Conservation (phyloP, 2,888 invertebrate species). For the Prosopocoilus inquinatus region DNA sequence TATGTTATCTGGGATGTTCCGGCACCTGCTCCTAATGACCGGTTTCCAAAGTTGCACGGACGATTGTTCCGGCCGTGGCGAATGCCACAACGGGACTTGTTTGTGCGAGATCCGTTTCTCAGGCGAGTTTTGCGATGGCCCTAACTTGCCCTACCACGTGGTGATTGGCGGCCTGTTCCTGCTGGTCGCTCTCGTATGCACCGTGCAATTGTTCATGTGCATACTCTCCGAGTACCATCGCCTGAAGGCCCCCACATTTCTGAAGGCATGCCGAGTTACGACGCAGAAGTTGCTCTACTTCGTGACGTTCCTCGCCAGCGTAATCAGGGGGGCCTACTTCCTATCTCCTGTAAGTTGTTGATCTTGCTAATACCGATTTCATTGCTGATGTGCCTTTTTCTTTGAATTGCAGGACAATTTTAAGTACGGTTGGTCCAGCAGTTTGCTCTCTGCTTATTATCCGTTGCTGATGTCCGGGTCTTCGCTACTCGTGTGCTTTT, state of each 20-base stretch:
- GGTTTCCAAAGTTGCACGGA: slow-evolving; percentile 60
- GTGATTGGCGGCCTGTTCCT: slow-evolving; percentile 77
- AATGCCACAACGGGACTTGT: slow-evolving; percentile 89
- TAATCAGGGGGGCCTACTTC: slow-evolving; percentile 85
- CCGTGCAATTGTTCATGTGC: slow-evolving; percentile 81
- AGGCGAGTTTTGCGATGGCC: slow-evolving; percentile 79
- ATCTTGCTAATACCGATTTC: background rate
- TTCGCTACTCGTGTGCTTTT: slow-evolving; percentile 88
- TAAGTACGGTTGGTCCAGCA: slow-evolving; percentile 82
- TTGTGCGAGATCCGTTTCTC: slow-evolving; percentile 86
- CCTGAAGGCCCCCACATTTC: slow-evolving; percentile 77
- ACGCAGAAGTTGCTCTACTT: slow-evolving; percentile 88
- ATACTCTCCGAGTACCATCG: slow-evolving; percentile 78
- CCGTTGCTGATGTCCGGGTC: slow-evolving; percentile 85
- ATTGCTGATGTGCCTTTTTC: background rate
- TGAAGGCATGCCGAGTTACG: slow-evolving; percentile 81
- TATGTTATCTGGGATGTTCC: slow-evolving; percentile 41
- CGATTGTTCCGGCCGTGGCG: slow-evolving; percentile 86
- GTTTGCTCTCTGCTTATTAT: slow-evolving; percentile 85
- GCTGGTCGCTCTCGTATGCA: slow-evolving; percentile 78
- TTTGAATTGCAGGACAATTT: slow-evolving; percentile 63
- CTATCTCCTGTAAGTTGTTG: slow-evolving; percentile 75
- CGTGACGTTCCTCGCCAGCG: slow-evolving; percentile 81
- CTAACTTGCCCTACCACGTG: slow-evolving; percentile 77
- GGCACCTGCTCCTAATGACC: slow-evolving; percentile 48